Evolutionary conservation across 2,797 vertebrate genomes (phyloP).

Genomic region (Centropyge bicolor): DNA sequence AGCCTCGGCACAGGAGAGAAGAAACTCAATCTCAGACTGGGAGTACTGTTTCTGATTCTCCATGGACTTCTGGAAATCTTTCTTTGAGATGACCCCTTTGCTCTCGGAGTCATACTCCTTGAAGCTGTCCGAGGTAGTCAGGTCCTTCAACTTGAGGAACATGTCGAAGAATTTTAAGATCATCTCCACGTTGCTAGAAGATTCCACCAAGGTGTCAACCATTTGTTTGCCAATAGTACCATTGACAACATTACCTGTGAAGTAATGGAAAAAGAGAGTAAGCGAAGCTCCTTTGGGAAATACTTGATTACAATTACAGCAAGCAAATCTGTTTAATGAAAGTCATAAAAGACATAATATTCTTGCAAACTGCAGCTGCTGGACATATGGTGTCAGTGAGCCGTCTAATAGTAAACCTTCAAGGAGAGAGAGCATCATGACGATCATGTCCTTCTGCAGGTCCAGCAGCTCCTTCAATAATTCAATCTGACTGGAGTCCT

Average conservation of each 20-base stretch:
- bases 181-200: slow-evolving; percentile 99
- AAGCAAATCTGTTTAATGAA: slow-evolving; percentile 46
- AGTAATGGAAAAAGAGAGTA: slow-evolving; percentile 17
- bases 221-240: slow-evolving; percentile 99
- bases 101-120: slow-evolving; percentile 94
- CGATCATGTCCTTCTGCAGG: slow-evolving; percentile 99
- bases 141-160: slow-evolving; percentile 99
- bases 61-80: slow-evolving; percentile 99
- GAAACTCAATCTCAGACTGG: slow-evolving; percentile 96
- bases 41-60: slow-evolving; percentile 98
- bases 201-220: slow-evolving; percentile 98
- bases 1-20: slow-evolving; percentile 95
- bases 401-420: slow-evolving; percentile 88
- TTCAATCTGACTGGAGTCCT: slow-evolving; percentile 99
- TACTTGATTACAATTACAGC: slow-evolving; percentile 24
- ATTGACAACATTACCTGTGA: slow-evolving; percentile 96
- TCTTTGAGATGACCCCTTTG: slow-evolving; percentile 98
- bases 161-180: slow-evolving; percentile 99
- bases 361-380: slow-evolving; percentile 19
- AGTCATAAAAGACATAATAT: slow-evolving; percentile 35
- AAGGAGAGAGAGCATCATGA: slow-evolving; percentile 98
- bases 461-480: slow-evolving; percentile 97
- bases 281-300: slow-evolving; percentile 28
- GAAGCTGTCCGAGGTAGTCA: slow-evolving; percentile 96
- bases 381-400: background rate